A percentile compares a stretch with the other conserved stretches of the same genome.
phyloP scores from a whole-genome alignment of 2,113 vertebrate species.

The Sorex fumeus region DNA sequence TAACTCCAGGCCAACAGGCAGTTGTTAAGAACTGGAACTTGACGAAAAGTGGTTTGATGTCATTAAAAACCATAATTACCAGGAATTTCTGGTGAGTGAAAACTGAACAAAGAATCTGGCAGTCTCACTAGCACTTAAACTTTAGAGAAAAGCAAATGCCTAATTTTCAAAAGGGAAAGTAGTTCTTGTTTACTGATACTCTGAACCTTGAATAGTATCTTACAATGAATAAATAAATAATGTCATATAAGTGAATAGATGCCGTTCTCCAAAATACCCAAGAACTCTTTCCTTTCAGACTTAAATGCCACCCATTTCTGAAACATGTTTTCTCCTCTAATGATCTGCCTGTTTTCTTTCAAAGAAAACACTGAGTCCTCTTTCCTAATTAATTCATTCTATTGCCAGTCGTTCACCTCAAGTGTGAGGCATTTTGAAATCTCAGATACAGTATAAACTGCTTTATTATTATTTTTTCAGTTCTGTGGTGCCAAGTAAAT shows the following conservation, averaged over 20 bases:
- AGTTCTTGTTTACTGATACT: neutral
- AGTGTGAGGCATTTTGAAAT: constrained; percentile 68
- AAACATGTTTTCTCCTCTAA: neutral
- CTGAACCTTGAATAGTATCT: neutral
- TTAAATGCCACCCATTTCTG: neutral
- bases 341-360: constrained; percentile 7
- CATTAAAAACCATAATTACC: neutral
- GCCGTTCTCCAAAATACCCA: neutral
- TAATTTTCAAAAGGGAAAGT: neutral
- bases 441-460: neutral
- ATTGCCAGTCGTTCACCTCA: constrained; percentile 45
- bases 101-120: neutral
- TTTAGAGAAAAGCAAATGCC: neutral
- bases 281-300: neutral
- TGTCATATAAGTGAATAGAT: neutral
- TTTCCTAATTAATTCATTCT: constrained; percentile 71
- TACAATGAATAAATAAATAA: neutral
- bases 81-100: neutral
- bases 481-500: constrained; percentile 72
- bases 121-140: neutral
- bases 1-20: neutral
- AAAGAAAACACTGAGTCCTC: constrained; percentile 31
- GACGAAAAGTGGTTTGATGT: neutral
- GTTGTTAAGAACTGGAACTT: neutral
- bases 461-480: constrained; percentile 69